Conservation (phyloP, 2,888 invertebrate species). For the Allacma fusca region DNA sequence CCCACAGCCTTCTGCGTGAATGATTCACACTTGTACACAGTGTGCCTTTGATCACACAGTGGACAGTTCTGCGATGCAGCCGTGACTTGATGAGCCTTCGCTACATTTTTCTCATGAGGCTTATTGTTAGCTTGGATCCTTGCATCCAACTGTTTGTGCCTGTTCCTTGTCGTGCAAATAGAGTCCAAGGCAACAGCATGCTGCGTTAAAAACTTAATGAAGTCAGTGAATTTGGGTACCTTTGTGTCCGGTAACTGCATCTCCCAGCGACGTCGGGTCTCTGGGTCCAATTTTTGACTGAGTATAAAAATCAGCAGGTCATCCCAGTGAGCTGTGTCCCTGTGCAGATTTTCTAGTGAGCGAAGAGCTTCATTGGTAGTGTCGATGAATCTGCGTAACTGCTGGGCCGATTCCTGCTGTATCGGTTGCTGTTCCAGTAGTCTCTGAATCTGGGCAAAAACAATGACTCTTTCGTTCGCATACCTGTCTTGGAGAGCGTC, state of each 20-base stretch:
- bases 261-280: slow-evolving; percentile 42
- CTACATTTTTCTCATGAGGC: no score
- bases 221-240: slow-evolving; percentile 21
- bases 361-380: slow-evolving; percentile 38
- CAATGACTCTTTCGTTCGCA: slow-evolving; percentile 45
- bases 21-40: slow-evolving; percentile 27
- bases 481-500: slow-evolving; percentile 38
- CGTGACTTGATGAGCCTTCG: neutral
- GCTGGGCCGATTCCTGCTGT: slow-evolving; percentile 5
- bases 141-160: neutral
- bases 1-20: neutral
- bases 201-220: neutral
- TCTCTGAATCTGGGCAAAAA: slow-evolving; percentile 36
- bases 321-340: slow-evolving; percentile 24
- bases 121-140: no score
- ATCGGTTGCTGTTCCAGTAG: slow-evolving; percentile 29
- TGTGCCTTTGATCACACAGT: slow-evolving; percentile 29
- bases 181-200: neutral
- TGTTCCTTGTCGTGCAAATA: neutral
- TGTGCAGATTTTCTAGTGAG: slow-evolving; percentile 27
- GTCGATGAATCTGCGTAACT: slow-evolving; percentile 44
- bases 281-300: slow-evolving; percentile 34
- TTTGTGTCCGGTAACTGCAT: slow-evolving; percentile 19
- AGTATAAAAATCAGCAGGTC: slow-evolving; percentile 32
- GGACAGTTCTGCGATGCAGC: neutral